Percentiles rank a stretch among this genome's conserved stretches.
These are phyloP conservation scores for Achlya flavicornis DNA, from an alignment of 2,888 invertebrate species.

Conservation along the genomic window DNA sequence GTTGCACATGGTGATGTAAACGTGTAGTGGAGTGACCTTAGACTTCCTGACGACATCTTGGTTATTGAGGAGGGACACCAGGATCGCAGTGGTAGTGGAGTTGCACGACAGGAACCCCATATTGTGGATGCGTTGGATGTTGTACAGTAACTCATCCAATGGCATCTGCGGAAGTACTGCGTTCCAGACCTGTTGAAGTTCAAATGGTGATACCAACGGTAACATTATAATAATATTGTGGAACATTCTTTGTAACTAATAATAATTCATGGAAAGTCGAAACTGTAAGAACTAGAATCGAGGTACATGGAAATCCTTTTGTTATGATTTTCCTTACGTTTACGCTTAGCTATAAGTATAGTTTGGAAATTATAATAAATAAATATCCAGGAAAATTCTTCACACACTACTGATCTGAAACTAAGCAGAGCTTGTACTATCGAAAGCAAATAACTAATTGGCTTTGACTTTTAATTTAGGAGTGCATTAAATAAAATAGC, in stretches of 20 bases:
- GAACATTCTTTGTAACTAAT: not conserved
- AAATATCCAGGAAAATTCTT: too few species aligned
- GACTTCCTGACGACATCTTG: conserved; percentile 72
- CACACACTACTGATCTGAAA: too few species aligned
- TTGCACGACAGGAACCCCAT: conserved; percentile 83
- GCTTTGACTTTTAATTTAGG: too few species aligned
- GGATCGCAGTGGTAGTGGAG: conserved; percentile 74
- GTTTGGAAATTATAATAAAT: too few species aligned
- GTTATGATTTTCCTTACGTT: too few species aligned
- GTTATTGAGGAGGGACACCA: conserved; percentile 80
- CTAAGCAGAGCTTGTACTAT: too few species aligned
- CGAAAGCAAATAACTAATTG: too few species aligned
- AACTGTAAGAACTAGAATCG: too few species aligned
- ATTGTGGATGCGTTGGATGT: conserved; percentile 85
- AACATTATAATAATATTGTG: not conserved
- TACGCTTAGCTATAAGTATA: too few species aligned
- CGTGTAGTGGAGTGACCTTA: conserved; percentile 75
- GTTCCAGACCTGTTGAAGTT: conserved; percentile 84
- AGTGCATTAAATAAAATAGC: too few species aligned
- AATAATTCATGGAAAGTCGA: not conserved
- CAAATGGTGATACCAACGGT: not conserved
- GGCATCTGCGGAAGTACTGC: conserved; percentile 82
- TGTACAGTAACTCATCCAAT: conserved; percentile 76
- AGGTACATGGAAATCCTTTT: too few species aligned
- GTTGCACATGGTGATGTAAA: conserved; percentile 83